Evolutionary conservation across 23 tunicate species (phyloP).

Genomic region (Botrylloides violaceus): DNA sequence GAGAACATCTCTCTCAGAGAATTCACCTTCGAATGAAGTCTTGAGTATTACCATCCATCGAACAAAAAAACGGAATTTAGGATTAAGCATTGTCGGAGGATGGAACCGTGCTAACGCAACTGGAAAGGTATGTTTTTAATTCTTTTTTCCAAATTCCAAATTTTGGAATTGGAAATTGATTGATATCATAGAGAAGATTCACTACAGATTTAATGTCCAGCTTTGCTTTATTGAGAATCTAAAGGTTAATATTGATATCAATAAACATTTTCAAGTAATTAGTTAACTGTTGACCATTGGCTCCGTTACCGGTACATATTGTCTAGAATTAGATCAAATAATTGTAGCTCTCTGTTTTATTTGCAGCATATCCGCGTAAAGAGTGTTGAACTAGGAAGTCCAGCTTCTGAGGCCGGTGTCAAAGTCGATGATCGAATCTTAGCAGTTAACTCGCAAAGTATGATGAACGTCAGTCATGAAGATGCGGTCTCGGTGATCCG

Average conservation of each 20-base stretch:
- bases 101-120: conserved; percentile 27
- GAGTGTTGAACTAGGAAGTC: conserved; percentile 42
- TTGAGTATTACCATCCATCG: conserved; percentile 29
- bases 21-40: too few species aligned
- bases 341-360: background rate
- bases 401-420: conserved; percentile 57
- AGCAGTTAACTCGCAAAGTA: conserved; percentile 32
- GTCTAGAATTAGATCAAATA: background rate
- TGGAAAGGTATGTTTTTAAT: conserved; percentile 41
- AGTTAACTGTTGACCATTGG: too few species aligned
- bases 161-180: too few species aligned
- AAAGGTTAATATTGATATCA: too few species aligned
- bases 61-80: conserved; percentile 29
- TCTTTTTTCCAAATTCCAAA: background rate
- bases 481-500: conserved; percentile 40
- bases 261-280: too few species aligned
- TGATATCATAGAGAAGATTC: too few species aligned
- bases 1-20: too few species aligned
- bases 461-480: conserved; percentile 38
- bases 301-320: too few species aligned
- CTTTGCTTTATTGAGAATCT: too few species aligned
- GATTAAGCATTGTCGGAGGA: conserved; percentile 72
- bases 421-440: conserved; percentile 65
- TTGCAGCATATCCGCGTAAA: conserved; percentile 64
- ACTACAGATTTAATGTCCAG: too few species aligned